Base-by-base conservation (phyloP, 2,888 invertebrate genomes). In the Polydesmus complanatus region DNA sequence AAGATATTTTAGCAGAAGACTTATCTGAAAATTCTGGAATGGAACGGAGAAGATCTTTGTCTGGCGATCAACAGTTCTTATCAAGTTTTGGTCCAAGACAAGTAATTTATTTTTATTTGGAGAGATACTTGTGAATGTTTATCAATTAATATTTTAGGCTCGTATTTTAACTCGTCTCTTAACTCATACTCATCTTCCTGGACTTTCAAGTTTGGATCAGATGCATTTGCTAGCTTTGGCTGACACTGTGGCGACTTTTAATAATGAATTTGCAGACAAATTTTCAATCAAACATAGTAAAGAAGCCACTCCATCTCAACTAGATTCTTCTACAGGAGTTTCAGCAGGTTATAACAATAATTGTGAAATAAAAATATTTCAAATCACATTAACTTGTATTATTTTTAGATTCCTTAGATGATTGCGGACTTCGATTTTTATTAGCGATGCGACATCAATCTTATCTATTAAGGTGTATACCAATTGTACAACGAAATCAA, bases 221-320 rank as follows among this genome's bases (percentile, higher is more conserved):
- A 98, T 99, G 97, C 98, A 99, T 75, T 79, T 99, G 63, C 76
- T 99, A n/a, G 98, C 98, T 1, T 75, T 99, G 63, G 97, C 97
- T 14, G 98, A 99, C 70, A 98, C 98, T 0, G 94, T 99, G 0
- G 88, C 93, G 0, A 92, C 91, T 0, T 92, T 91, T 69, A 89
- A 91, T 64, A 67, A 69, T 14, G 68, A 90, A 70, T 84, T 90
- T 69, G 88, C 90, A 0, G 90, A 91, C 71, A 78, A 87, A 62
- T 84, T 90, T 68, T 83, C 83, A 1, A 82, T 82, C 25, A 60
- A 49, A 19, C 21, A 19, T 49, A 19, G 1, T 49, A 60, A 55
- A 37, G 57, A 56, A 27, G 57, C 14, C 5, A 37, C 37, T 37
- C 37, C 37, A 37, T 14, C 5, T 8, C 37, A 5, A 8, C 37